Conservation (phyloP, 2,113 vertebrate genomes). For the Myrmecobius fasciatus region DNA sequence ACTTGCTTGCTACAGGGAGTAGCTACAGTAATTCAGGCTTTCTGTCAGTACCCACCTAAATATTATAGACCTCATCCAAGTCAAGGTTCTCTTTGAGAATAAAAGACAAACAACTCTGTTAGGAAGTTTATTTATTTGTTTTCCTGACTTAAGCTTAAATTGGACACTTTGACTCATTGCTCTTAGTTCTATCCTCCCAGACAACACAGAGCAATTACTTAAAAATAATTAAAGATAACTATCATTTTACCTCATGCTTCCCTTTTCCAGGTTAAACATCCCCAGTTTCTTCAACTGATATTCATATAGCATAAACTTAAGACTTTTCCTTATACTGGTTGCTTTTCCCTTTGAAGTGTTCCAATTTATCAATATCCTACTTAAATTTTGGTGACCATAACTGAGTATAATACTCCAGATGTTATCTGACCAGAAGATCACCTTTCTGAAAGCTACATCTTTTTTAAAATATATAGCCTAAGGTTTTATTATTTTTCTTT, state of each 20-base stretch:
- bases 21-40: too few species aligned
- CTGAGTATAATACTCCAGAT: neutral
- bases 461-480: neutral
- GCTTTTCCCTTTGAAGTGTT: neutral
- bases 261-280: neutral
- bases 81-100: too few species aligned
- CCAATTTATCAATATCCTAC: neutral
- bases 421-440: neutral
- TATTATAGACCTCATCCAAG: too few species aligned
- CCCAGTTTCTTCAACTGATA: neutral
- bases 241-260: neutral
- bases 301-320: neutral
- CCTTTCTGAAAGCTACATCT: neutral
- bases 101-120: neutral
- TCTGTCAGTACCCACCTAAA: too few species aligned
- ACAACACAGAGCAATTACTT: neutral
- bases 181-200: neutral
- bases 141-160: neutral
- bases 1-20: too few species aligned
- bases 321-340: neutral
- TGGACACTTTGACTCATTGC: neutral
- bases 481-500: neutral
- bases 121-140: neutral
- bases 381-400: neutral
- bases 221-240: neutral